Evolutionary conservation across 1,140 invertebrate genomes (phyloP).

Genomic region (Neodiprion fabricii): DNA sequence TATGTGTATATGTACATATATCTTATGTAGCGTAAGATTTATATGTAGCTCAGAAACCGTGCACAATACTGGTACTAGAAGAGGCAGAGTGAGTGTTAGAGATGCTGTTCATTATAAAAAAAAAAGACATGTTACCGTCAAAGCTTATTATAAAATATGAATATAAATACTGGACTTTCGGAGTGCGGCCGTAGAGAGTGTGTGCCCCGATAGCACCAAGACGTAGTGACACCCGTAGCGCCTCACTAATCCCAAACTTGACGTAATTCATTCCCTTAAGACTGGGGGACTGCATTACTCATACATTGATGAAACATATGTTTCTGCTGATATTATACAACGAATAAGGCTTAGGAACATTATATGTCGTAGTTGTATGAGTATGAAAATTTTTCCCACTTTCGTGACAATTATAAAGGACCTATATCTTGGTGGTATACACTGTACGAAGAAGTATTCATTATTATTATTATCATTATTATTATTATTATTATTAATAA

Average conservation of each 20-base stretch:
- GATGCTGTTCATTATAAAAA: constrained; percentile 24
- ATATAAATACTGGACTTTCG: constrained; percentile 25
- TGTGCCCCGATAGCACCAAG: constrained; percentile 26
- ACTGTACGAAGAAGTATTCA: too few species aligned
- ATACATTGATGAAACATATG: neutral
- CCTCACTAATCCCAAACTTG: constrained; percentile 15
- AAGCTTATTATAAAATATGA: constrained; percentile 4
- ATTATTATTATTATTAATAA: too few species aligned
- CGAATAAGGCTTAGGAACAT: neutral
- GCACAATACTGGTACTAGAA: constrained; percentile 26
- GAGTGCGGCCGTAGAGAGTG: constrained; percentile 28
- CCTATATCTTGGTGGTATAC: too few species aligned
- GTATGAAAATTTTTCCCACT: too few species aligned
- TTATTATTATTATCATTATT: too few species aligned
- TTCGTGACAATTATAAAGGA: too few species aligned
- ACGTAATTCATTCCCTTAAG: neutral
- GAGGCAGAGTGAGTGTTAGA: constrained; percentile 28
- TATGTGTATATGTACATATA: neutral
- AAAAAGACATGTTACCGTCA: constrained; percentile 5
- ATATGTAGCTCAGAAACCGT: neutral
- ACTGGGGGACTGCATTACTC: constrained; percentile 6
- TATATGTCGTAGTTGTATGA: too few species aligned
- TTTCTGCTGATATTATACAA: constrained; percentile 1
- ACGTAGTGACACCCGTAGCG: constrained; percentile 31
- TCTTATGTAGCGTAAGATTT: neutral